Evolutionary conservation across 2,113 vertebrate species (phyloP).

Genomic region (Albula glossodonta): DNA sequence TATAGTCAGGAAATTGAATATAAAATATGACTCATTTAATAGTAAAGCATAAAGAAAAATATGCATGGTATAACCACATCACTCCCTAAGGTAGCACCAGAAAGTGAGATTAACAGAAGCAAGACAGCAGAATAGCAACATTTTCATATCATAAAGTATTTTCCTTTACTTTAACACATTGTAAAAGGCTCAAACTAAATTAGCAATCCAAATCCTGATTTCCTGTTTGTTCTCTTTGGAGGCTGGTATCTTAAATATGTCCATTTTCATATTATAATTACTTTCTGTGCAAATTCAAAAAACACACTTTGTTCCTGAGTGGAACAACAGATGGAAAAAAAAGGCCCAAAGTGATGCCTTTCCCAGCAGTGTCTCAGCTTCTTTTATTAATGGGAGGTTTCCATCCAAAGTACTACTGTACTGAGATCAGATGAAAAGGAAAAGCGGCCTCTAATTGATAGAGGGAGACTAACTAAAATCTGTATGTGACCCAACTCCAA

Average conservation of each 20-base stretch:
- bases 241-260: constrained; percentile 29
- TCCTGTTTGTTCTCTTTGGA: constrained; percentile 8
- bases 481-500: constrained; percentile 7
- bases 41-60: constrained; percentile 1
- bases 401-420: neutral
- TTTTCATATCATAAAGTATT: neutral
- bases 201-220: constrained; percentile 3
- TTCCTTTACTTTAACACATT: neutral
- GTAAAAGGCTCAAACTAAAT: neutral
- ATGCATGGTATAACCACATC: neutral
- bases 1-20: neutral
- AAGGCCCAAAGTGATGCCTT: constrained; percentile 25
- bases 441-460: constrained; percentile 15
- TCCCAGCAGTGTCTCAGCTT: constrained; percentile 23
- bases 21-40: neutral
- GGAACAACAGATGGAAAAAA: constrained; percentile 22
- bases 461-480: neutral
- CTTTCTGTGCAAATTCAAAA: constrained; percentile 26
- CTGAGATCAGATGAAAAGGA: constrained; percentile 17
- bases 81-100: neutral
- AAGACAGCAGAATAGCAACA: neutral
- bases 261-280: constrained; percentile 22
- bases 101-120: neutral
- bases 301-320: neutral
- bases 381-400: constrained; percentile 30